These are phyloP conservation scores for Myrmecobius fasciatus DNA, from an alignment of 2,113 vertebrate genomes.

Conservation along the genomic window DNA sequence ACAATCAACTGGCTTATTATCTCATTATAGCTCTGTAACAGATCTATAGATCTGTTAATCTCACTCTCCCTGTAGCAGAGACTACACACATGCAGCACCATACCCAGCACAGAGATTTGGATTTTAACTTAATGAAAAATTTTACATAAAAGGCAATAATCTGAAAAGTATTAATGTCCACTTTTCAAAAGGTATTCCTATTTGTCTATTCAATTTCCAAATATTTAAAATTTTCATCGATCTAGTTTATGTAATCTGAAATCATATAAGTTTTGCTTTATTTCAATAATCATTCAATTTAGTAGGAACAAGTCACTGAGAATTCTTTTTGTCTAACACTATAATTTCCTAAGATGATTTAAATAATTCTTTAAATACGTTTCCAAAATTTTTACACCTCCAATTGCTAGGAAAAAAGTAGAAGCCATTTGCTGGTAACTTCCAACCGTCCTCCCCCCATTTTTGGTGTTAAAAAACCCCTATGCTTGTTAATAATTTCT, in stretches of 20 bases:
- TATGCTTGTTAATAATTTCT: background rate
- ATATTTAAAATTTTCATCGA: background rate
- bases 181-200: background rate
- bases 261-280: background rate
- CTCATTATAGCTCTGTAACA: background rate
- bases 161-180: background rate
- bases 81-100: background rate
- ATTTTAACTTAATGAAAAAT: background rate
- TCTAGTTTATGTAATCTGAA: background rate
- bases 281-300: background rate
- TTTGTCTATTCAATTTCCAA: background rate
- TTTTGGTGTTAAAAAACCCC: background rate
- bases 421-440: background rate
- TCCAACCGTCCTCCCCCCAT: accelerated
- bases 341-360: background rate
- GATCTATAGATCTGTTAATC: background rate
- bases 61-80: background rate
- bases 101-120: background rate
- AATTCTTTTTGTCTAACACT: background rate
- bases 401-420: background rate
- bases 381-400: background rate
- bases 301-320: background rate
- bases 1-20: background rate
- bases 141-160: background rate
- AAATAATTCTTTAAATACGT: background rate